Evolutionary conservation across 2,797 vertebrate species (phyloP), one percentile per base, ranked within the genome.

Genomic region (Chanos chanos): DNA sequence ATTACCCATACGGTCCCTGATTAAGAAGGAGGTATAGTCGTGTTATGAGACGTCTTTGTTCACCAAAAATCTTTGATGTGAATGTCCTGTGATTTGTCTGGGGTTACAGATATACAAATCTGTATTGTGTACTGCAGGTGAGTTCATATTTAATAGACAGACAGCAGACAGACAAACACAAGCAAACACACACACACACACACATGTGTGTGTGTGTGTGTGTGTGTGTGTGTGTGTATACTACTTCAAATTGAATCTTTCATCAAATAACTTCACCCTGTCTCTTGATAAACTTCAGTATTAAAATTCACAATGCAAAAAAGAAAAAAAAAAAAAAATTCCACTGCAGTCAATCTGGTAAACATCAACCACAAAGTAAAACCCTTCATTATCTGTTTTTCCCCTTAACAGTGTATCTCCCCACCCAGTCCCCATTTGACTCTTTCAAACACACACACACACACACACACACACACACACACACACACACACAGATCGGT

Each of bases 1-100:
- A 79, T 86, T 78, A 80, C 73, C 66, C 54, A 71, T 78, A 76
- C 73, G 79, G 77, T 68, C 68, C 70, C 21, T 71, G 79, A 87
- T 81, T 82, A 85, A 73, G 74, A 67, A 70, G 75, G 74, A 70
- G 73, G 64, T 72, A 51, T 66, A 61, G 59, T 49, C 9, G 82
- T 79, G 82, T 83, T 73, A 72, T 61, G 74, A 79, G 71, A 73
- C 63, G 70, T 74, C 77, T 79, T 70, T 77, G 66, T 71, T 66
- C 56, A 67, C 70, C 15, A 31, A n/a, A n/a, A 44, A 47, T 25
- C 81, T 87, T 87, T 88, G 86, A 87, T 86, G 81, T 81, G 67
- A 80, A 64, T 64, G 55, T 69, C 77, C 75, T 57, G 75, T 44
- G 44, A 47, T 48, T 64, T 54, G n/a, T n/a, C 28, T 27, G 48